Percentiles rank a stretch among this genome's conserved stretches.
Conservation (phyloP, 1,140 invertebrate genomes). For the Bicyclus anynana region DNA sequence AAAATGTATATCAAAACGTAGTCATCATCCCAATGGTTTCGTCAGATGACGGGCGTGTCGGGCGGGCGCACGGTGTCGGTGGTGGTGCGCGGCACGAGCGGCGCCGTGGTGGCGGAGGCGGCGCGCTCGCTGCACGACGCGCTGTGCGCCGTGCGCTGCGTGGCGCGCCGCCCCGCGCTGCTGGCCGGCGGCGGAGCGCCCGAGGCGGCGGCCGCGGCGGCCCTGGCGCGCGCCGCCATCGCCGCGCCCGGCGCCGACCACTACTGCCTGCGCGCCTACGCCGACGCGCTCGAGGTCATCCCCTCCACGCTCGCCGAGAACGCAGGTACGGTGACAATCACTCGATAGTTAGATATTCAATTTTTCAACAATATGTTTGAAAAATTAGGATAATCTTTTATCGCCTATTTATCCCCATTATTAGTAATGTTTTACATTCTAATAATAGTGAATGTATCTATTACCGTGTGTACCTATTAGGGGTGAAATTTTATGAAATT, state of each 20-base stretch:
- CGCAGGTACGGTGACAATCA: constrained; percentile 87
- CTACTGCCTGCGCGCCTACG: constrained; percentile 96
- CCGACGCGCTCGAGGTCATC: constrained; percentile 97
- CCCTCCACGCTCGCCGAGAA: constrained; percentile 99
- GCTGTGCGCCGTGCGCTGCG: constrained; percentile 97
- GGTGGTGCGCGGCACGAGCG: constrained; percentile 97
- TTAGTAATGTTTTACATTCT: no score
- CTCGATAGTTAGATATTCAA: no score
- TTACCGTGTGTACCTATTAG: no score
- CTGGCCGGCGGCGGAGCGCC: constrained; percentile 98
- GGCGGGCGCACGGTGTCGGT: constrained; percentile 95
- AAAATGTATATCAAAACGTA: no score
- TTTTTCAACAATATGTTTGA: no score
- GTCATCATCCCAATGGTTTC: no score
- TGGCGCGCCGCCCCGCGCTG: constrained; percentile 94
- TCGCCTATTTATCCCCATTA: no score
- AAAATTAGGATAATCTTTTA: no score
- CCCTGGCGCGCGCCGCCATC: constrained; percentile 89
- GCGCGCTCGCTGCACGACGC: constrained; percentile 98
- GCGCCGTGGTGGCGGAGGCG: constrained; percentile 96
- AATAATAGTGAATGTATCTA: no score
- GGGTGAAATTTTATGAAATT: no score
- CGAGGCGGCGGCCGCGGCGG: constrained; percentile 95
- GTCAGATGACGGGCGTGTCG: constrained; percentile 90
- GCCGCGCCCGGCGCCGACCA: constrained; percentile 94